Percentiles rank a stretch among this genome's conserved stretches.
Conservation (phyloP, 64 coral and sea anemone genomes). For the Dendronephthya gigantea region DNA sequence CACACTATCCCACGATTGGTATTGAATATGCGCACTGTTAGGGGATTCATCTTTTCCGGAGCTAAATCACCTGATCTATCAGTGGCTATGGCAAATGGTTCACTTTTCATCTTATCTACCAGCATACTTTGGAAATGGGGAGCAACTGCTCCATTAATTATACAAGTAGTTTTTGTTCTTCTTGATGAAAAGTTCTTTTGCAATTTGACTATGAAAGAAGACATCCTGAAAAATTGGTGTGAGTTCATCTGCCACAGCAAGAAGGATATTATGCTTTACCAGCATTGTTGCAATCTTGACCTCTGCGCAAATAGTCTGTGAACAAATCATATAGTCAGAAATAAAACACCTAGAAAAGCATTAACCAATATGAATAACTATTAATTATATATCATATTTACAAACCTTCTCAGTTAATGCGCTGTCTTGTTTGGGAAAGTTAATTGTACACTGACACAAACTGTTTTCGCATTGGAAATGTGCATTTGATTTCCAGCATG, state of each 20-base stretch:
- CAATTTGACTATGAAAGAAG: constrained; percentile 6
- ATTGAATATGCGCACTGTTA: constrained; percentile 32
- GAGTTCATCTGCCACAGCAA: neutral
- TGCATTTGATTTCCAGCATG: neutral
- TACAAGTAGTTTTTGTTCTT: constrained; percentile 29
- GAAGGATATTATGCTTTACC: constrained; percentile 11
- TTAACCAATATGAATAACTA: neutral
- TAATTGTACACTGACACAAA: neutral
- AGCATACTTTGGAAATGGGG: neutral
- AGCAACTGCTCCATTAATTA: constrained; percentile 7
- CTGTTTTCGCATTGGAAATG: neutral
- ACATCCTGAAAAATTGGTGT: neutral
- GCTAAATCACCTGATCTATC: neutral
- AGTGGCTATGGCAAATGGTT: constrained; percentile 19
- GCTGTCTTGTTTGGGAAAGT: neutral
- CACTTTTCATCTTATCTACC: neutral
- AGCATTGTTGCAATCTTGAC: constrained; percentile 10
- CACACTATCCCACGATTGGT: constrained; percentile 16
- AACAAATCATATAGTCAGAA: neutral
- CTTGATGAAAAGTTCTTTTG: constrained; percentile 12
- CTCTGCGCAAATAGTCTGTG: neutral
- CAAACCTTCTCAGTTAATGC: neutral
- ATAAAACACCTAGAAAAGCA: neutral
- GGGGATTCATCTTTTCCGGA: constrained; percentile 31
- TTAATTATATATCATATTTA: neutral